These are phyloP conservation scores for Clunio marinus DNA, from an alignment of 2,888 invertebrate species.

Conservation along the genomic window DNA sequence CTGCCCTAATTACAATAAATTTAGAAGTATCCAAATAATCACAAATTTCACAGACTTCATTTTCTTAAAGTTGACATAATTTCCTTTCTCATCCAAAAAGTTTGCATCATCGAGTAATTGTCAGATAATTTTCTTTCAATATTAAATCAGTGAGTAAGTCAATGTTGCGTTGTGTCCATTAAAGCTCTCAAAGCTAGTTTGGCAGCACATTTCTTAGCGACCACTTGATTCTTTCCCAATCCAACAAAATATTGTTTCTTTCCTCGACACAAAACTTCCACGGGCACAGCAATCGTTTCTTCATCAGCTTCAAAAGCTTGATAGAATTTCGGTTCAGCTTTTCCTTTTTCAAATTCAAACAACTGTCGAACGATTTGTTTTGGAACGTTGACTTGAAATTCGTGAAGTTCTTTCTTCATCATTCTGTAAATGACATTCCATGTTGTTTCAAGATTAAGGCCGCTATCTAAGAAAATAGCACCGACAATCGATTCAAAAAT, in stretches of 20 bases:
- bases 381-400: slow-evolving; percentile 78
- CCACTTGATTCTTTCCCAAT: slow-evolving; percentile 64
- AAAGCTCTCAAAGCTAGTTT: slow-evolving; percentile 61
- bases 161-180: no score
- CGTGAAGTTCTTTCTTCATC: slow-evolving; percentile 80
- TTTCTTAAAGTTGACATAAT: no score
- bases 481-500: slow-evolving; percentile 88
- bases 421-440: slow-evolving; percentile 80
- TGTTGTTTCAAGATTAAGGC: slow-evolving; percentile 64
- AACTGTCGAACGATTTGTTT: slow-evolving; percentile 85
- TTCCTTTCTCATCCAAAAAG: no score
- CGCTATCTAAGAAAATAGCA: slow-evolving; percentile 83
- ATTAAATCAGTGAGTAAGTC: no score
- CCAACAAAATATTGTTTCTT: slow-evolving; percentile 60
- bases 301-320: slow-evolving; percentile 43
- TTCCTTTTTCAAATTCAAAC: slow-evolving; percentile 64
- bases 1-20: no score
- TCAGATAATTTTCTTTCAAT: no score
- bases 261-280: slow-evolving; percentile 60
- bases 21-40: no score
- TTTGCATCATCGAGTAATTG: no score
- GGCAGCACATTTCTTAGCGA: slow-evolving; percentile 73
- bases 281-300: slow-evolving; percentile 56
- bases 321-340: slow-evolving; percentile 66
- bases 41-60: no score